A percentile compares a stretch with the other conserved stretches of the same genome.
Conservation (phyloP, 2,797 vertebrate genomes). For the Chelon labrosus region DNA sequence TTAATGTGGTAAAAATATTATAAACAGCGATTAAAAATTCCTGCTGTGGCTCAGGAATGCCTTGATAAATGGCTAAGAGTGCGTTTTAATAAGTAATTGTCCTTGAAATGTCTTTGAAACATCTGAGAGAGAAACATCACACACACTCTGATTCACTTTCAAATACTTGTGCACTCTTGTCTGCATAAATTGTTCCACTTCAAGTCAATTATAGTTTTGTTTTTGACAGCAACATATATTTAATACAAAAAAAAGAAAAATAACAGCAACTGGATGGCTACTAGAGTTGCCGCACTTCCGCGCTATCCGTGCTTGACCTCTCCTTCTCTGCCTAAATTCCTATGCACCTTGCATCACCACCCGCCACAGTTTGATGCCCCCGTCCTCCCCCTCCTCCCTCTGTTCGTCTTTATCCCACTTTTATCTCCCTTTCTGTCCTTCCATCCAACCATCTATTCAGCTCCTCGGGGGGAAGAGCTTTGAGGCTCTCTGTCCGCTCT, state of each 20-base stretch:
- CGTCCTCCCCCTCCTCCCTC: conserved; percentile 53
- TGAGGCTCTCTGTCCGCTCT: conserved; percentile 44
- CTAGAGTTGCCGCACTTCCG: too few relatives aligned
- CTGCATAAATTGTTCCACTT: background rate
- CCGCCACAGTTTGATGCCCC: conserved; percentile 55
- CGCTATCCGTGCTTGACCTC: conserved; percentile 21
- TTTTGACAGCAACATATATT: background rate
- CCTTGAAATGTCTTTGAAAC: conserved; percentile 33
- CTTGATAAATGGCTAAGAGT: background rate
- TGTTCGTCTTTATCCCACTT: conserved; percentile 64
- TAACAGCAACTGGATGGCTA: background rate
- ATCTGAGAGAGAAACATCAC: conserved; percentile 2
- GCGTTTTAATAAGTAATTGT: background rate
- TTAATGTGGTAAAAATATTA: background rate
- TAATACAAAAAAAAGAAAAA: background rate
- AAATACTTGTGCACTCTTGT: too few relatives aligned
- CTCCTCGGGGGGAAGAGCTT: conserved; percentile 51
- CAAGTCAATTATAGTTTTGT: background rate
- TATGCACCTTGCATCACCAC: conserved; percentile 51
- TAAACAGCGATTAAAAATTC: conserved; percentile 1
- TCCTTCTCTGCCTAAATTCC: conserved; percentile 43
- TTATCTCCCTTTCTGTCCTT: conserved; percentile 55
- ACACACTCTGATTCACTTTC: too few relatives aligned
- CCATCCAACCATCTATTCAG: conserved; percentile 42
- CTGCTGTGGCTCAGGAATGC: background rate